These are phyloP conservation scores for Lycodopsis pacificus DNA, from an alignment of 2,797 vertebrate genomes.

Conservation along the genomic window DNA sequence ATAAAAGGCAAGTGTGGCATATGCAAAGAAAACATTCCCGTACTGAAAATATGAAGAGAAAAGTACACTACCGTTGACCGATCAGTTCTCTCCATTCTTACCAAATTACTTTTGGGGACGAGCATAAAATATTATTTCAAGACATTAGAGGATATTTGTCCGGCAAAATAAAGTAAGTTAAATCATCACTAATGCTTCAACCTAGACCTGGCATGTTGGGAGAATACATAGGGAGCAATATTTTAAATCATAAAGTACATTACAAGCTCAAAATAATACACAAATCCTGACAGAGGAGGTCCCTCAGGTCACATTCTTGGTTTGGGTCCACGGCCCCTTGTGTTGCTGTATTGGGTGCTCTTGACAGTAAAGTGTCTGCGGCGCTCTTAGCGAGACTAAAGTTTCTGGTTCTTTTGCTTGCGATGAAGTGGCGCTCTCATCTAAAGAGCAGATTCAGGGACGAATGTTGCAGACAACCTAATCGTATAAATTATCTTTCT, in stretches of 20 bases:
- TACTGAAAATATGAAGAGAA: background rate
- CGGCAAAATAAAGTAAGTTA: background rate
- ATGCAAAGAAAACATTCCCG: background rate
- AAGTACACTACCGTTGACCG: background rate
- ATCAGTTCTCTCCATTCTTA: background rate
- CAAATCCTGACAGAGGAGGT: conserved; percentile 1
- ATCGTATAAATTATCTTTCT: conserved; percentile 11
- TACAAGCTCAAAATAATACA: background rate
- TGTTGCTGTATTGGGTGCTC: background rate
- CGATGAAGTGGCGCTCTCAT: background rate
- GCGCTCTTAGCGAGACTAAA: conserved; percentile 7
- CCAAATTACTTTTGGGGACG: background rate
- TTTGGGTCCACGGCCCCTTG: background rate
- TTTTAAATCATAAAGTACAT: background rate
- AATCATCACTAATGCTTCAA: background rate
- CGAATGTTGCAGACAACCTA: conserved; percentile 4
- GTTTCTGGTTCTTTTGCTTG: background rate
- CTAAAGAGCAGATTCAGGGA: background rate
- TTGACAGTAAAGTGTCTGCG: conserved; percentile 1
- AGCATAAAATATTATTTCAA: background rate
- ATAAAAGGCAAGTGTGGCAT: no score
- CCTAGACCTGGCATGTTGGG: background rate
- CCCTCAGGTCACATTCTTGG: background rate
- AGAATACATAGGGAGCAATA: background rate
- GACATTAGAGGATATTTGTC: background rate